Conservation (phyloP, 2,888 invertebrate species). For the Mythimna vitellina region DNA sequence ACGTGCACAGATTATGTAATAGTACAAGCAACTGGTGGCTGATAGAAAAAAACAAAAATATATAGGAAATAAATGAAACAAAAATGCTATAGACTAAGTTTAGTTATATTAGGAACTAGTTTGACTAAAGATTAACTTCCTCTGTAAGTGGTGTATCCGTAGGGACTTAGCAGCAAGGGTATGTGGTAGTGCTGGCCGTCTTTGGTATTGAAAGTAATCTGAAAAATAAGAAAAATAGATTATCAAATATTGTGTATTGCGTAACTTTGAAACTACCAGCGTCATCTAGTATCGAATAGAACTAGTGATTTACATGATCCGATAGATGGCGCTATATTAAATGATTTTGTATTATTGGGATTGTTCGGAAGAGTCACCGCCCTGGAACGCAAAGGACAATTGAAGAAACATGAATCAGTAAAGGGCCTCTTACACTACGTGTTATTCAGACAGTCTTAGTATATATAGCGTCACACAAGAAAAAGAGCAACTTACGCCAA, state of each 20-base stretch:
- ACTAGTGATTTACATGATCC: not conserved
- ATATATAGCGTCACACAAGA: no score
- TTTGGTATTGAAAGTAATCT: conserved; percentile 93
- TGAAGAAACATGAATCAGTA: no score
- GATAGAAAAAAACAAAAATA: not conserved
- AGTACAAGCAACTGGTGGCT: no score
- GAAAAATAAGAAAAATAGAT: conserved; percentile 56
- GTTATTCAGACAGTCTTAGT: no score
- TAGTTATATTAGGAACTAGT: not conserved
- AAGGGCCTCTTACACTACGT: no score
- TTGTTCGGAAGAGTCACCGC: no score
- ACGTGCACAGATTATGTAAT: no score
- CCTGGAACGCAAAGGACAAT: no score
- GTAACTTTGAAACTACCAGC: not conserved
- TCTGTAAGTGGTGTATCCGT: conserved; percentile 94
- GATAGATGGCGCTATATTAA: not conserved
- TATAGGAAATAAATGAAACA: not conserved
- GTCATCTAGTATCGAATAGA: conserved; percentile 9
- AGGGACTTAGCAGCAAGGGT: conserved; percentile 94
- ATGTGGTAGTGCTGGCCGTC: conserved; percentile 93
- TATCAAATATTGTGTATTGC: not conserved
- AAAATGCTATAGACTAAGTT: not conserved
- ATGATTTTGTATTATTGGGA: not conserved
- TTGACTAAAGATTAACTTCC: conserved; percentile 87
- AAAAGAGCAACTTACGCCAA: no score